Evolutionary conservation across 2,797 vertebrate species (phyloP).

Genomic region (Anabas testudineus): DNA sequence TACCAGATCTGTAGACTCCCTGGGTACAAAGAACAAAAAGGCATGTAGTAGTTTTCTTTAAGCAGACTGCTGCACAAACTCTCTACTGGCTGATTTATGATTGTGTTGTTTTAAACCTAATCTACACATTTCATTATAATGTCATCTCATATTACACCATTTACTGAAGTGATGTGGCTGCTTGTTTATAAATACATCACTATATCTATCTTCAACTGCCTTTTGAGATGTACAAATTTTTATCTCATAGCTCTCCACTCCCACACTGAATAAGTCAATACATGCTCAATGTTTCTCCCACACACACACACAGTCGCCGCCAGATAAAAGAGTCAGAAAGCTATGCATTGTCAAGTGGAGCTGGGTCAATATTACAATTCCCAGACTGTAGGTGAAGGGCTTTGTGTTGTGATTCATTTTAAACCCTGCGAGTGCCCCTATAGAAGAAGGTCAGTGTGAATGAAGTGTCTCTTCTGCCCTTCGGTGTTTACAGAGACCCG

Average conservation of each 20-base stretch:
- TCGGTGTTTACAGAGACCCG: constrained; percentile 58
- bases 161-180: background rate
- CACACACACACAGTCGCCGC: constrained; percentile 40
- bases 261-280: constrained; percentile 73
- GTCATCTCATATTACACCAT: background rate
- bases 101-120: background rate
- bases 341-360: constrained; percentile 73
- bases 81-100: background rate
- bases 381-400: constrained; percentile 62
- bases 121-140: constrained; percentile 1
- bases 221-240: constrained; percentile 71
- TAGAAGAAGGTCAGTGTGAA: constrained; percentile 60
- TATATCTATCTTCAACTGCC: constrained; percentile 49
- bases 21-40: constrained; percentile 71
- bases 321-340: constrained; percentile 72
- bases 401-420: constrained; percentile 64
- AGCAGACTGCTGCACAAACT: background rate
- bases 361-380: constrained; percentile 76
- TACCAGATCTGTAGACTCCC: constrained; percentile 96
- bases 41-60: background rate
- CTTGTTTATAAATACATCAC: constrained; percentile 47
- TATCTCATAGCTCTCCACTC: constrained; percentile 62
- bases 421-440: constrained; percentile 53
- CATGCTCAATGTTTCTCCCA: constrained; percentile 66
- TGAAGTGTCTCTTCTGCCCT: constrained; percentile 58